These are phyloP conservation scores for Pseudochaenichthys georgianus DNA, from an alignment of 2,797 vertebrate genomes.

Conservation along the genomic window DNA sequence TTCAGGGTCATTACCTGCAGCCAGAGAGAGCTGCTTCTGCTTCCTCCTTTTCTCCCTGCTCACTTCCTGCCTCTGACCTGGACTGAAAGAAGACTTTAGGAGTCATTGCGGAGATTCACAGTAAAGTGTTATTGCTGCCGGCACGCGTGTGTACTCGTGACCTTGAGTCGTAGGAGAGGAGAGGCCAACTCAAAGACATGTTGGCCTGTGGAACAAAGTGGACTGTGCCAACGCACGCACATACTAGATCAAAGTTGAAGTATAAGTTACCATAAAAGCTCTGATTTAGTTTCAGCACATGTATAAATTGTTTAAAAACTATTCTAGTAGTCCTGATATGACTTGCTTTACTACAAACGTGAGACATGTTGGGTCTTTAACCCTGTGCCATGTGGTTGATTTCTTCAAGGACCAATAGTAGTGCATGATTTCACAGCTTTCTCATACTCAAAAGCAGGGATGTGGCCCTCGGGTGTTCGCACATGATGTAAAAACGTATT, in stretches of 20 bases:
- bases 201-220: constrained; percentile 43
- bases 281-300: constrained; percentile 2
- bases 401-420: constrained; percentile 63
- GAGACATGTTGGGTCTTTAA: constrained; percentile 49
- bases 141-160: constrained; percentile 48
- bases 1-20: constrained; percentile 83
- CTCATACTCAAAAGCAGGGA: constrained; percentile 54
- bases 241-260: constrained; percentile 29
- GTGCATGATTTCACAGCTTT: constrained; percentile 63
- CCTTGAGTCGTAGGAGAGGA: constrained; percentile 57
- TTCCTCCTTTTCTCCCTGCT: constrained; percentile 83
- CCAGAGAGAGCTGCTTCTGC: constrained; percentile 79
- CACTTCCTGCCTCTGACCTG: constrained; percentile 83
- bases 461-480: constrained; percentile 52
- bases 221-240: constrained; percentile 35
- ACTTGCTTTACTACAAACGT: constrained; percentile 30
- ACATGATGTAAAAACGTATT: constrained; percentile 34
- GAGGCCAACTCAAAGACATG: constrained; percentile 46
- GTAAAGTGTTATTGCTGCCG: constrained; percentile 52
- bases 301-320: constrained; percentile 21
- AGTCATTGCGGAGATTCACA: constrained; percentile 71
- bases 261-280: constrained; percentile 19
- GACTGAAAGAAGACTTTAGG: constrained; percentile 73
- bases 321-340: not conserved
- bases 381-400: constrained; percentile 59